Conservation (phyloP, 92 coral and sea anemone species). For the Phymanthus crucifer region DNA sequence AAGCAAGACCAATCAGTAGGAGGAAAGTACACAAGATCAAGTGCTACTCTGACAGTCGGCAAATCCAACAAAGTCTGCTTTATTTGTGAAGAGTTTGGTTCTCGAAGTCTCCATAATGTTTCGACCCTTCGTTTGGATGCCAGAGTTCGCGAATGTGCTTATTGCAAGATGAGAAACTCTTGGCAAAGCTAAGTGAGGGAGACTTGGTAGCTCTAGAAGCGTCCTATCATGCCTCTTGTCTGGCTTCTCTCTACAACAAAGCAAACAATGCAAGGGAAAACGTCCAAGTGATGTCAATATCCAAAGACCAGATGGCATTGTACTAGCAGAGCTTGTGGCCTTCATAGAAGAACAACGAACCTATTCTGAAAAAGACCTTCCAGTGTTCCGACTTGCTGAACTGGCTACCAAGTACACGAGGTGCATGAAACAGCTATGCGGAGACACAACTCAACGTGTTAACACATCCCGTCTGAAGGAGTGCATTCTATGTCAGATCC, state of each 20-base stretch:
- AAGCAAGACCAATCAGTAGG: slow-evolving; percentile 36
- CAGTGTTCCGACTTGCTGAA: slow-evolving; percentile 44
- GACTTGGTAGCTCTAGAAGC: slow-evolving; percentile 66
- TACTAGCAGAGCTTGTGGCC: slow-evolving; percentile 50
- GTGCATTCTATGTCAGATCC: slow-evolving; percentile 40
- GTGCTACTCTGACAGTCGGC: slow-evolving; percentile 15
- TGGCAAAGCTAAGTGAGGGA: slow-evolving; percentile 60
- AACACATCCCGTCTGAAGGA: slow-evolving; percentile 53
- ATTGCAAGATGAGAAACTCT: slow-evolving; percentile 57
- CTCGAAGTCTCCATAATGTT: slow-evolving; percentile 48
- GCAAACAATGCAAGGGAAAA: slow-evolving; percentile 28
- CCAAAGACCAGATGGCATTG: slow-evolving; percentile 49
- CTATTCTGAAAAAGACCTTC: slow-evolving; percentile 19
- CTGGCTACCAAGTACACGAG: slow-evolving; percentile 41
- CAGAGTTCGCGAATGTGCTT: slow-evolving; percentile 50
- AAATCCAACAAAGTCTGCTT: slow-evolving; percentile 29
- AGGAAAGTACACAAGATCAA: slow-evolving; percentile 46
- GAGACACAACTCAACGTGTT: slow-evolving; percentile 19
- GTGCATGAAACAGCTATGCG: slow-evolving; percentile 45
- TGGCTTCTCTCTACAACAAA: slow-evolving; percentile 47
- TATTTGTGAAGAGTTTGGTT: slow-evolving; percentile 44
- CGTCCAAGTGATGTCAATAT: slow-evolving; percentile 19
- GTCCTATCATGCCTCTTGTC: slow-evolving; percentile 49
- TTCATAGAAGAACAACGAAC: slow-evolving; percentile 40
- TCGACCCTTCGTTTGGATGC: slow-evolving; percentile 57